A percentile compares a stretch with the other conserved stretches of the same genome.
These are phyloP conservation scores for Festucalex cinctus DNA, from an alignment of 2,113 vertebrate species.

Conservation along the genomic window DNA sequence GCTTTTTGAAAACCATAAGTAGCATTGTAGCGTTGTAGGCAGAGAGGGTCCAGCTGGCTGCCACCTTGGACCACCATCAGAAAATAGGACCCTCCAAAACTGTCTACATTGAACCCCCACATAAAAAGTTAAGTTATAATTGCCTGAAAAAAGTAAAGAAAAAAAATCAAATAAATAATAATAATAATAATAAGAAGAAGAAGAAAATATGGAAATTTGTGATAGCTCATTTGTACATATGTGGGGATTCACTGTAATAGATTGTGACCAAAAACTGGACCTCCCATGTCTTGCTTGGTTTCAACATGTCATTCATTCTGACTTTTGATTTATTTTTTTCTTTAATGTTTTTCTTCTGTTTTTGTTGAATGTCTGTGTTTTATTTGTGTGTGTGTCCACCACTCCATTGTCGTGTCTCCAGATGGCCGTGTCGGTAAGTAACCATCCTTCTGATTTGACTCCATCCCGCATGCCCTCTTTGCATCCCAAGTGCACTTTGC, in stretches of 20 bases:
- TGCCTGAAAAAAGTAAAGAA: no score
- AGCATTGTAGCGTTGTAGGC: slow-evolving; percentile 45
- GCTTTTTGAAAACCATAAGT: slow-evolving; percentile 13
- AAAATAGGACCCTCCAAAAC: not conserved
- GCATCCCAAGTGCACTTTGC: slow-evolving; percentile 47
- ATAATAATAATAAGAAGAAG: not conserved
- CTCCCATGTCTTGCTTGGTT: slow-evolving; percentile 55
- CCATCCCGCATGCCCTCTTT: slow-evolving; percentile 81
- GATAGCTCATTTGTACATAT: not conserved
- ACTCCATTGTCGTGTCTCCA: slow-evolving; percentile 97
- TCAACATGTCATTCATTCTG: slow-evolving; percentile 91
- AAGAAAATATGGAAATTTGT: not conserved
- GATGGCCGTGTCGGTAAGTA: slow-evolving; percentile 98
- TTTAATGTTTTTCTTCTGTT: slow-evolving; percentile 57
- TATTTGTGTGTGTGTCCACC: slow-evolving; percentile 81
- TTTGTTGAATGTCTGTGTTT: slow-evolving; percentile 53
- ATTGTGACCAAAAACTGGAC: slow-evolving; percentile 25
- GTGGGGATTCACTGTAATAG: not conserved
- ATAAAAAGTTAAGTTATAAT: no score
- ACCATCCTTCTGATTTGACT: slow-evolving; percentile 87
- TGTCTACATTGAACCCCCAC: not conserved
- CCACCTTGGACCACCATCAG: slow-evolving; percentile 24
- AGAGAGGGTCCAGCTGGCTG: slow-evolving; percentile 40
- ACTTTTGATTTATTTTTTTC: slow-evolving; percentile 81
- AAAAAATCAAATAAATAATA: no score